phyloP scores from a whole-genome alignment of 2,888 invertebrate species.

The Melangyna quadrimaculata region DNA sequence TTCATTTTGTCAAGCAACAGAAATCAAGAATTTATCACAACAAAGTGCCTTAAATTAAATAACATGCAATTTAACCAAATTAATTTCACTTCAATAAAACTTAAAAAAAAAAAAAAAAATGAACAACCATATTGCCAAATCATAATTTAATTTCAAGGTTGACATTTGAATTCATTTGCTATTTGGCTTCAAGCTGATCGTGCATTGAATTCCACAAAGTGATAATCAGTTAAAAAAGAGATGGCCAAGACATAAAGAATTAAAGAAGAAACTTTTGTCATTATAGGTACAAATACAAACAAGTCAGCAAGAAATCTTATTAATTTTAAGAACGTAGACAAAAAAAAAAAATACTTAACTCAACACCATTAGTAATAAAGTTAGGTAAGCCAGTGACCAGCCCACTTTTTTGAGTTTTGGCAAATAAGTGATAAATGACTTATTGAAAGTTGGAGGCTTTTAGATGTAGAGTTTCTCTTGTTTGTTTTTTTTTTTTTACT shows the following conservation, averaged over 20 bases:
- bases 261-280: neutral
- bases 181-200: conserved; percentile 64
- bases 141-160: conserved; percentile 57
- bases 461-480: neutral
- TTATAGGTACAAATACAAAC: neutral
- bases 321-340: neutral
- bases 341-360: neutral
- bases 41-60: neutral
- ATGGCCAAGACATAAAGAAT: neutral
- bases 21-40: neutral
- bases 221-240: conserved; percentile 47
- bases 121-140: conserved; percentile 51
- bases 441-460: neutral
- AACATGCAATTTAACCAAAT: neutral
- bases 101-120: conserved; percentile 34
- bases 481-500: neutral
- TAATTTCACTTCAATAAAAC: neutral
- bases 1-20: neutral
- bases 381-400: no score
- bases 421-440: neutral
- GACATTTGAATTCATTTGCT: conserved; percentile 53
- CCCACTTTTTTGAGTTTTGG: neutral
- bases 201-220: conserved; percentile 58
- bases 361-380: neutral
- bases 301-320: neutral